Evolutionary conservation across 2,113 vertebrate genomes (phyloP).

Genomic region (Fregetta grallaria): DNA sequence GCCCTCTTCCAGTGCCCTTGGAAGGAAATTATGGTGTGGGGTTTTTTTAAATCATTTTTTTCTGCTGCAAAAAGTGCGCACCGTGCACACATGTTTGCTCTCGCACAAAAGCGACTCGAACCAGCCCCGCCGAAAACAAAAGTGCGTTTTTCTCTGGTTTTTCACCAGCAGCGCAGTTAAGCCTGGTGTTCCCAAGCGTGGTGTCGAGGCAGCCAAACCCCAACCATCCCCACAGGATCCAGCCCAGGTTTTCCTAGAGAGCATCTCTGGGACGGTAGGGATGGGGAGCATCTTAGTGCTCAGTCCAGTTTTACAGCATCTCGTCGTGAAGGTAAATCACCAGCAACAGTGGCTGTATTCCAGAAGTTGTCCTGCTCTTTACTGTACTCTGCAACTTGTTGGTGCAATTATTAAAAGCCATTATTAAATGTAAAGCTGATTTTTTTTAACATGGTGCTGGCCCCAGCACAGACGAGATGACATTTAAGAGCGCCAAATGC

Average conservation of each 20-base stretch:
- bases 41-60: not conserved
- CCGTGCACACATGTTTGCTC: not conserved
- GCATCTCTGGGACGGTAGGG: accelerated
- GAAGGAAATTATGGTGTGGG: not conserved
- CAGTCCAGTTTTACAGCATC: not conserved
- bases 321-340: not conserved
- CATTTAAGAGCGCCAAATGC: not conserved
- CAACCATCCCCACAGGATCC: not conserved
- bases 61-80: not conserved
- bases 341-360: not conserved
- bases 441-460: not conserved
- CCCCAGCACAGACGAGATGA: not conserved
- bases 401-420: slow-evolving; percentile 5
- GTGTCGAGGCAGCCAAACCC: not conserved
- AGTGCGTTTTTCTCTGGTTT: not conserved
- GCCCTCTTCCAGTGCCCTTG: not conserved
- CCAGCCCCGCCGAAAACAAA: not conserved
- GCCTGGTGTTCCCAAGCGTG: not conserved
- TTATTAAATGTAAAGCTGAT: not conserved
- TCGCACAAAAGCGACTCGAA: not conserved
- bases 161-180: not conserved
- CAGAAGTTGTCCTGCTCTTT: not conserved
- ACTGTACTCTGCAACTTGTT: not conserved
- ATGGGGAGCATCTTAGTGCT: not conserved
- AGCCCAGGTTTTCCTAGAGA: not conserved